Conservation (phyloP, 2,113 vertebrate species). For the Felis chaus region DNA sequence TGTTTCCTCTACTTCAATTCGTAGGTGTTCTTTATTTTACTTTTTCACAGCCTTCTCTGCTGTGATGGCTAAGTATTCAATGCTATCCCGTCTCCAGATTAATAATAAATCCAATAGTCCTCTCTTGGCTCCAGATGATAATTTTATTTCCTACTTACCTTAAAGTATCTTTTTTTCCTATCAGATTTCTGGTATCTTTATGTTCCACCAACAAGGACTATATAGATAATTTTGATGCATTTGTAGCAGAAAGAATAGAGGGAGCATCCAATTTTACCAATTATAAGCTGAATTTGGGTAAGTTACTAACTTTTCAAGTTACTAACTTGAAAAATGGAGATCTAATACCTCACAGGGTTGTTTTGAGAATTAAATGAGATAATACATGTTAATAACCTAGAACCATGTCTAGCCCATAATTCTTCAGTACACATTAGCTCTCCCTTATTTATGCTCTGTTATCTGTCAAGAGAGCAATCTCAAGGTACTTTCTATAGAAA, state of each 20-base stretch:
- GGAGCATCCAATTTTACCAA: background rate
- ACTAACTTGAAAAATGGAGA: slow-evolving; percentile 17
- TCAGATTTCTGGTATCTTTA: background rate
- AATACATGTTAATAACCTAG: background rate
- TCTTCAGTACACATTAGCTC: background rate
- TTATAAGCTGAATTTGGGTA: background rate
- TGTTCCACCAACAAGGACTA: background rate
- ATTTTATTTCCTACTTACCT: background rate
- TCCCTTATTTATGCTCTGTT: background rate
- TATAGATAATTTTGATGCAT: background rate
- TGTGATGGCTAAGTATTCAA: background rate
- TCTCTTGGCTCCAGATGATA: background rate
- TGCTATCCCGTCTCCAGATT: background rate
- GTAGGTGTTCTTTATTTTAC: background rate
- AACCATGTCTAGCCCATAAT: background rate
- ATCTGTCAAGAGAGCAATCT: background rate
- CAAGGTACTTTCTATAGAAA: background rate
- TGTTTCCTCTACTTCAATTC: background rate
- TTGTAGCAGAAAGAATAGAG: background rate
- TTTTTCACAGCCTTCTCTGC: background rate
- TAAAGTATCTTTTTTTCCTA: background rate
- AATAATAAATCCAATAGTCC: background rate
- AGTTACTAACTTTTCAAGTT: background rate
- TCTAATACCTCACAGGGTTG: background rate
- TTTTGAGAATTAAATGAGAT: background rate